Conservation (phyloP, 2,888 invertebrate species). For the Sinohyriopsis cumingii region DNA sequence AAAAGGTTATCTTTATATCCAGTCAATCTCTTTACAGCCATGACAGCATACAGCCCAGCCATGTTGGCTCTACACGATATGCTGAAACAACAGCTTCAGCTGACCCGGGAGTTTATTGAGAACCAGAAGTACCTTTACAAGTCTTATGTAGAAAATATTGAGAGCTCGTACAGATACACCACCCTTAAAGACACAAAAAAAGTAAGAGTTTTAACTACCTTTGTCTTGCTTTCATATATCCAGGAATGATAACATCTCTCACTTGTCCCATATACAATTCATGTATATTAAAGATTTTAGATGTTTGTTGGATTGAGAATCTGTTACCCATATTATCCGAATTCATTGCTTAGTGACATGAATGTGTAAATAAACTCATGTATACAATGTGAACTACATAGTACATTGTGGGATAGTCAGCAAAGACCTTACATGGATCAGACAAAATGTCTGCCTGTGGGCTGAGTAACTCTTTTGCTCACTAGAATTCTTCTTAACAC, state of each 20-base stretch:
- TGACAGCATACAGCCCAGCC: slow-evolving; percentile 61
- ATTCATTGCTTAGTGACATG: too few relatives aligned
- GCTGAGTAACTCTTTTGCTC: too few relatives aligned
- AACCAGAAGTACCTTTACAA: slow-evolving; percentile 55
- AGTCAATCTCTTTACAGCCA: slow-evolving; percentile 28
- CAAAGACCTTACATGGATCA: too few relatives aligned
- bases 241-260: slow-evolving; percentile 1
- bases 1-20: too few relatives aligned
- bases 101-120: slow-evolving; percentile 54
- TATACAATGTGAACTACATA: too few relatives aligned
- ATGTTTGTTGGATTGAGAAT: too few relatives aligned
- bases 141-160: slow-evolving; percentile 44
- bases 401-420: too few relatives aligned
- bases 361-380: too few relatives aligned
- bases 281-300: not conserved
- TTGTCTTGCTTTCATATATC: slow-evolving; percentile 11
- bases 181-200: slow-evolving; percentile 62
- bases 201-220: slow-evolving; percentile 29
- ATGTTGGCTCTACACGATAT: slow-evolving; percentile 63
- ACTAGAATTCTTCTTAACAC: too few relatives aligned
- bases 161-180: slow-evolving; percentile 55
- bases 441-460: too few relatives aligned
- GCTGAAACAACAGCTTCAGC: slow-evolving; percentile 60
- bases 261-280: not conserved
- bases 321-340: too few relatives aligned